A percentile compares a stretch with the other conserved stretches of the same genome.
Conservation (phyloP, 64 coral and sea anemone genomes). For the Montipora capricornis region DNA sequence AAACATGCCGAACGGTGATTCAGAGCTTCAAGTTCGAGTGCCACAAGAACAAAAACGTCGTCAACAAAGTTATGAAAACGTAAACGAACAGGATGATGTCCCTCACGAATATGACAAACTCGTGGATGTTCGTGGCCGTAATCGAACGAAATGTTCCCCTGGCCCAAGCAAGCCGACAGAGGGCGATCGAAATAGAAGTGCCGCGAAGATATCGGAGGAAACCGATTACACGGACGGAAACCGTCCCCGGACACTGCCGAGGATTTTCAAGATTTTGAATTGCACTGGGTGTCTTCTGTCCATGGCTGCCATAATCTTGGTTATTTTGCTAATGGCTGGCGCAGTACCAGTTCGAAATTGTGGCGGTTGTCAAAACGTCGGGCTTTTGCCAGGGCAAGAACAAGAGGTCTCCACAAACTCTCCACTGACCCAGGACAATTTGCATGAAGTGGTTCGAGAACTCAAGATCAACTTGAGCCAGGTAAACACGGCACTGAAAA, state of each 20-base stretch:
- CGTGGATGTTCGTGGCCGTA: neutral
- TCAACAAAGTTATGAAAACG: neutral
- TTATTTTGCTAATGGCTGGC: slow-evolving; percentile 26
- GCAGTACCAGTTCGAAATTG: slow-evolving; percentile 4
- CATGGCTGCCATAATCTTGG: neutral
- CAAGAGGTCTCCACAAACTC: neutral
- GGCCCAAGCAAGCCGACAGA: neutral
- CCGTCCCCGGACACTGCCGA: neutral
- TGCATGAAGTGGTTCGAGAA: neutral
- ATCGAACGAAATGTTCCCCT: neutral
- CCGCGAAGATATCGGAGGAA: neutral
- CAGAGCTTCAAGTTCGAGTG: neutral
- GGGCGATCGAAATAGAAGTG: neutral
- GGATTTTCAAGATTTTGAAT: neutral
- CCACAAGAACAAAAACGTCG: neutral
- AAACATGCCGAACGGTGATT: neutral
- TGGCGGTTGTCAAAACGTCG: neutral
- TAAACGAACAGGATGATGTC: neutral
- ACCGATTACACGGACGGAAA: neutral
- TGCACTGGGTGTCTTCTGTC: neutral
- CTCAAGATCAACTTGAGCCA: slow-evolving; percentile 22
- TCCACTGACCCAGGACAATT: neutral
- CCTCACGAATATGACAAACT: neutral
- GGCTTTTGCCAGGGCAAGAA: neutral
- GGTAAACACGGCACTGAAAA: neutral